Evolutionary conservation across 1,140 invertebrate species (phyloP), one percentile per base, ranked within the genome.

Genomic region (Penaeus vannamei): DNA sequence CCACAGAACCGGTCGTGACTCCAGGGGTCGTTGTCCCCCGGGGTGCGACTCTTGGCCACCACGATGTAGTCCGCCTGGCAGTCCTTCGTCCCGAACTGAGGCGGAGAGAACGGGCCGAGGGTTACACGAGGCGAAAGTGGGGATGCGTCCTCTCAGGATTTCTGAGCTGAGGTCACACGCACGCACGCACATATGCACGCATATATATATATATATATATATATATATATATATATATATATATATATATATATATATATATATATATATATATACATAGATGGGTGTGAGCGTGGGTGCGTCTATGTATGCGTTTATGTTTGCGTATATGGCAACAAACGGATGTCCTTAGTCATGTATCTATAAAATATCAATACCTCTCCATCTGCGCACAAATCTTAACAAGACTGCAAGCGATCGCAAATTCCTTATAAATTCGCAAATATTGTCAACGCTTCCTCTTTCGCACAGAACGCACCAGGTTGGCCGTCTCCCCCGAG

Each of bases 1-100:
- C 90, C 90, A 84, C 90, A 91, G 80, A 90, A 91, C n/a, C 90
- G 64, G 69, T 91, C 90, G 60, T 91, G 87, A 72, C 82, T 86
- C 84, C 87, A 86, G 8, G 82, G 88, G 66, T 86, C 84, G 79
- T 86, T 87, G 77, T 90, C 84, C 7, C 90, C 90, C 4, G 90
- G 90, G 59, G 90, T 90, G 14, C 90, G 90, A 79, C 90, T 82
- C 53, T 90, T 90, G 53, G 90, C 79, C 23, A 90, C 86, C 53
- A 90, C 46, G 23, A 90, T 72, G 80, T 87, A 90, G 81, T 90
- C 90, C 4, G 85, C 66, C 66, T 90, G 90, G 66, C 90, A 90
- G 17, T 69, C 81, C 36, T 76, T 59, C 14, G 46, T 69, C 22
- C 90, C 90, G 69, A 32, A 90, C 90, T 90, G 81, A 5, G 17